Evolutionary conservation across 2,113 vertebrate species (phyloP).

Genomic region (Balaenoptera acutorostrata): DNA sequence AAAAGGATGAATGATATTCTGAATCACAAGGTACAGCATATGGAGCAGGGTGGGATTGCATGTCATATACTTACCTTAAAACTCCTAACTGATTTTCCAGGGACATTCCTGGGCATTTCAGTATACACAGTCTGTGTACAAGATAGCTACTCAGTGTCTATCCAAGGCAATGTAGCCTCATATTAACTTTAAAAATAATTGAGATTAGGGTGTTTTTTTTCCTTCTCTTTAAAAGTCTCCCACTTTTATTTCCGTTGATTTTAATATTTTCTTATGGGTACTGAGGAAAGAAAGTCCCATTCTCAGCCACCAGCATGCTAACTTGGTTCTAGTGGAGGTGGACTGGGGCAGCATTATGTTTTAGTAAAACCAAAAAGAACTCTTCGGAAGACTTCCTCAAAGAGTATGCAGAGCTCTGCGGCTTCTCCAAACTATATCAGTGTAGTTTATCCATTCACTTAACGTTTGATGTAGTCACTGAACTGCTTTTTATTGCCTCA

Average conservation of each 20-base stretch:
- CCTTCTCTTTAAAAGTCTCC: neutral
- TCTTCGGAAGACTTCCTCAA: neutral
- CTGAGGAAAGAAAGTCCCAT: neutral
- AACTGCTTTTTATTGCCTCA: conserved; percentile 51
- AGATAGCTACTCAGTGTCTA: neutral
- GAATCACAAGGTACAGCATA: conserved; percentile 91
- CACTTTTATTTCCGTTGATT: conserved; percentile 17
- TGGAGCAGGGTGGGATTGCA: neutral
- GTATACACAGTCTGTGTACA: neutral
- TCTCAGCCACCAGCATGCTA: neutral
- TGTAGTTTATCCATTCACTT: neutral
- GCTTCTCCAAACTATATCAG: neutral
- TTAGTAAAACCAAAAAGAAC: neutral
- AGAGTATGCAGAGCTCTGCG: neutral
- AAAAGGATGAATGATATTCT: conserved; percentile 98
- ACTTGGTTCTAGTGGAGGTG: neutral
- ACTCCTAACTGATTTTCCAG: neutral
- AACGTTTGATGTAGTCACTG: conserved; percentile 10
- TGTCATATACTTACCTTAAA: neutral
- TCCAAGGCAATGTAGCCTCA: neutral
- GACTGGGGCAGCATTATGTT: neutral
- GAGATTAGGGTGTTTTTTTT: neutral
- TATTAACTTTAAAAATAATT: conserved; percentile 41
- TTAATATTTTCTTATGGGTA: neutral
- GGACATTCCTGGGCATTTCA: neutral